phyloP scores from a whole-genome alignment of 2,888 invertebrate species.

The Tenthredo mesomela region DNA sequence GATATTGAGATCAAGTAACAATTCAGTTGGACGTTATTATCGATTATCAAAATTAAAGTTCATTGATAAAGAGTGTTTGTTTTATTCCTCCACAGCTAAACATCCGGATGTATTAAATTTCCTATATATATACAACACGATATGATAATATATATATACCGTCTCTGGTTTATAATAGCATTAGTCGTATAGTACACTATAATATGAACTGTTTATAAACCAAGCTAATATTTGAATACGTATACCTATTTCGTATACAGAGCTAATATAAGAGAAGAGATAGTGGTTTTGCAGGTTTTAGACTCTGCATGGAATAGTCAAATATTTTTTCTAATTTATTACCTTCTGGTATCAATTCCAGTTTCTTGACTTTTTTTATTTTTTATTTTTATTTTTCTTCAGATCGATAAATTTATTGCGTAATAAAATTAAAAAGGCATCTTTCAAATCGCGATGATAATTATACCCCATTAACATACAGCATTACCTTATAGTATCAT shows the following conservation, averaged over 20 bases:
- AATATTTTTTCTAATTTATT: background rate
- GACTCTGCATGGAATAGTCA: background rate
- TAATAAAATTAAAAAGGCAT: background rate
- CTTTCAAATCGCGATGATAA: background rate
- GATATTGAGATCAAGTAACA: background rate
- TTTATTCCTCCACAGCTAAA: background rate
- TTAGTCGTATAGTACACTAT: background rate
- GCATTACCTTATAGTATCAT: background rate
- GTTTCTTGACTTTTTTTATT: background rate
- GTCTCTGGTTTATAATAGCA: background rate
- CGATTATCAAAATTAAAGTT: slow-evolving; percentile 3
- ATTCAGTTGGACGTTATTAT: background rate
- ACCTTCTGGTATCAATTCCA: background rate
- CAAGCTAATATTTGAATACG: slow-evolving; percentile 6
- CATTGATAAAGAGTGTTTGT: background rate
- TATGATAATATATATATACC: background rate
- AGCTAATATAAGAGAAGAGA: too few relatives aligned
- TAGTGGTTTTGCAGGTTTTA: background rate
- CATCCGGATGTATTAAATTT: background rate
- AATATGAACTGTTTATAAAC: background rate
- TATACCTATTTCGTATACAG: background rate
- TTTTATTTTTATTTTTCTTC: background rate
- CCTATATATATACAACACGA: background rate
- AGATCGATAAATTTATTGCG: background rate
- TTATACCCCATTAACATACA: too few relatives aligned